Conservation (phyloP, 2,888 invertebrate genomes). For the Petrolisthes manimaculis region DNA sequence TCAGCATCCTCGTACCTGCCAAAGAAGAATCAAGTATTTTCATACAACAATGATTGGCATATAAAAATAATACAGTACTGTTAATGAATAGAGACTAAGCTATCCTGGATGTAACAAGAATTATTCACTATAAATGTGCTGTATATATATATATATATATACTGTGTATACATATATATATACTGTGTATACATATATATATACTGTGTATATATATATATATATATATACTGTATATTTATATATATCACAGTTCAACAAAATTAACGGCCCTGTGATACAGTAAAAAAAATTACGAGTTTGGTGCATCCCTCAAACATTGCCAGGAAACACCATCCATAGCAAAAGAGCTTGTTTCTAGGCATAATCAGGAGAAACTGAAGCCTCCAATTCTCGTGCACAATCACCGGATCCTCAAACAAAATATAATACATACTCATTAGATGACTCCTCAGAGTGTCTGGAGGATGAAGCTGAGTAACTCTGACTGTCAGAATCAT, state of each 20-base stretch:
- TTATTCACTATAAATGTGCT: too few species aligned
- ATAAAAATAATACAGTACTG: neutral
- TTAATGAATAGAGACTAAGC: neutral
- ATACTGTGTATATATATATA: too few species aligned
- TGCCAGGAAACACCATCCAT: too few species aligned
- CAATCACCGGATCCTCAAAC: neutral
- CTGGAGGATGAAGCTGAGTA: conserved; percentile 56
- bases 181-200: too few species aligned
- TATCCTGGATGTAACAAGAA: too few species aligned
- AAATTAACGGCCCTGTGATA: neutral
- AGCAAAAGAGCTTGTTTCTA: neutral
- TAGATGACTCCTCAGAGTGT: conserved; percentile 45
- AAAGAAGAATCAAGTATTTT: neutral
- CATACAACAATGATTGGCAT: neutral
- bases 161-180: too few species aligned
- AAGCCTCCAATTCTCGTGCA: too few species aligned
- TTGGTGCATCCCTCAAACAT: too few species aligned
- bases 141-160: neutral
- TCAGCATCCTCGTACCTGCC: conserved; percentile 63
- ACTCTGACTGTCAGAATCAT: conserved; percentile 49
- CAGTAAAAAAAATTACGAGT: too few species aligned
- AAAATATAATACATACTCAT: conserved; percentile 30
- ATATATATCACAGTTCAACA: neutral
- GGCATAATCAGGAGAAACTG: too few species aligned
- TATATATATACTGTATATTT: too few species aligned